Evolutionary conservation across 2,888 invertebrate genomes (phyloP).

Genomic region (Drosophila emarginata): DNA sequence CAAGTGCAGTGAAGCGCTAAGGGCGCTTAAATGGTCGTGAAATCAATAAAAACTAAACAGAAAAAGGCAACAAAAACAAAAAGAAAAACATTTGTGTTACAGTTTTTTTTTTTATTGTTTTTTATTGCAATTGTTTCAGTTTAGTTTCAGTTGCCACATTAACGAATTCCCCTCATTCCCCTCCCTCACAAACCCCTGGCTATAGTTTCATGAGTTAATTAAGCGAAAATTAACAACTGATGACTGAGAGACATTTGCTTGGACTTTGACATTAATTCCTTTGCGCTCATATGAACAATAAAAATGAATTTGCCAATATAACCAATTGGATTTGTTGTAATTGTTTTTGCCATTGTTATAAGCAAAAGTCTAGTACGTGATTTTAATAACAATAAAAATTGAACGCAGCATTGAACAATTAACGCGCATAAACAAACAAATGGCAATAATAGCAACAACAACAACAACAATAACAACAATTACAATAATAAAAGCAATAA

Average conservation of each 20-base stretch:
- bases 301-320: constrained; percentile 29
- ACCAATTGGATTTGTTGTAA: constrained; percentile 44
- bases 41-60: constrained; percentile 65
- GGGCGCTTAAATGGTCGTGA: constrained; percentile 66
- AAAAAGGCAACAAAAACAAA: constrained; percentile 52
- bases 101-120: constrained; percentile 46
- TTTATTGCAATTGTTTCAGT: constrained; percentile 67
- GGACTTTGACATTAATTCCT: constrained; percentile 42
- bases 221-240: constrained; percentile 63
- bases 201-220: constrained; percentile 57
- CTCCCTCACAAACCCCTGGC: no score
- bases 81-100: constrained; percentile 57
- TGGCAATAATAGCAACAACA: constrained; percentile 13
- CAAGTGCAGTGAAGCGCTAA: constrained; percentile 48
- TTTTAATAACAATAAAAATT: constrained; percentile 74
- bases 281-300: background rate
- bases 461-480: constrained; percentile 19
- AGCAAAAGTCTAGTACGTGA: constrained; percentile 64
- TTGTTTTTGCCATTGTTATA: constrained; percentile 31
- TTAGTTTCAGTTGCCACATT: constrained; percentile 54
- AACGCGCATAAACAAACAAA: constrained; percentile 42
- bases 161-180: constrained; percentile 30
- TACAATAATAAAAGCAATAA: constrained; percentile 25
- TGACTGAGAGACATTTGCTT: constrained; percentile 30
- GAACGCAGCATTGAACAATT: constrained; percentile 68